phyloP scores from a whole-genome alignment of 2,113 vertebrate genomes.

The Spilogale gracilis region DNA sequence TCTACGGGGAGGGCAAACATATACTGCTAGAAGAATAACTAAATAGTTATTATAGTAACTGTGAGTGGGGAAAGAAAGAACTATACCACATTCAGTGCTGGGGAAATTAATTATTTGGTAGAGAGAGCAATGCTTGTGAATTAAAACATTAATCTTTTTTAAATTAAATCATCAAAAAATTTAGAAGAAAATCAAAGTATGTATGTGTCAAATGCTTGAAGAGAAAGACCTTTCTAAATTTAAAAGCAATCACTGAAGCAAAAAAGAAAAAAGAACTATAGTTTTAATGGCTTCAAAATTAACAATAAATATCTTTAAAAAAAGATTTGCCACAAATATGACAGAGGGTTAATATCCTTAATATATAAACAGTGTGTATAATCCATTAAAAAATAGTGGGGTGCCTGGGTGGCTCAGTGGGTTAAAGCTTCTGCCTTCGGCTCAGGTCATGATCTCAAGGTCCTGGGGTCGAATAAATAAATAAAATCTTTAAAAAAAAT shows the following conservation, averaged over 20 bases:
- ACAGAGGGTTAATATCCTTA: background rate
- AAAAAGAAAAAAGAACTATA: background rate
- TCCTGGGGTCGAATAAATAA: too few relatives aligned
- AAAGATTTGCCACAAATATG: constrained; percentile 14
- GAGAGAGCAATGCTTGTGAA: background rate
- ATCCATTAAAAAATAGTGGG: background rate
- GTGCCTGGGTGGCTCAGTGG: too few relatives aligned
- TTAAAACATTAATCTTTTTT: background rate
- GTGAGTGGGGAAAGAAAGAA: background rate
- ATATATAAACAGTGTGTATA: background rate
- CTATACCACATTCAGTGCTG: background rate
- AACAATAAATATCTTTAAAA: background rate
- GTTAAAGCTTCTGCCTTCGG: too few relatives aligned
- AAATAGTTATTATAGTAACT: background rate
- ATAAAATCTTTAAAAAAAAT: too few relatives aligned
- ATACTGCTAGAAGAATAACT: background rate
- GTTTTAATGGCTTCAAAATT: background rate
- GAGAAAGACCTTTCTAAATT: constrained; percentile 28
- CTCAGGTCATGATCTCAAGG: too few relatives aligned
- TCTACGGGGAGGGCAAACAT: background rate
- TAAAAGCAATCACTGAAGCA: constrained; percentile 29
- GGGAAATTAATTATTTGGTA: constrained; percentile 17
- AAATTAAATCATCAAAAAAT: background rate
- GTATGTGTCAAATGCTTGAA: background rate
- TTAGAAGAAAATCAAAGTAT: background rate